phyloP scores from a whole-genome alignment of 2,113 vertebrate genomes.

The Lycaon pictus region DNA sequence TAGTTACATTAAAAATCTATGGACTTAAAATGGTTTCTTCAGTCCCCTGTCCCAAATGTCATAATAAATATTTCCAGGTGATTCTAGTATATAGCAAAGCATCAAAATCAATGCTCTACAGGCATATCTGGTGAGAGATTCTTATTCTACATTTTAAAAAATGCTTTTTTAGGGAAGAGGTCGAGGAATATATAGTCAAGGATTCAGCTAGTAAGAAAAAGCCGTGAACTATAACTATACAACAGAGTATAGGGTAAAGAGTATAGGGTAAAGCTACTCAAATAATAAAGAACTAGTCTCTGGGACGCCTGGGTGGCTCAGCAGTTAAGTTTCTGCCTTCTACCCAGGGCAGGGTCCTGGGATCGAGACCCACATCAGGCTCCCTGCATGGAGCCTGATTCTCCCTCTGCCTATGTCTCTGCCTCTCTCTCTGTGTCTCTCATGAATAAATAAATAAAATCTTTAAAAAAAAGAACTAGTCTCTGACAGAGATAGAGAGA shows the following conservation, averaged over 20 bases:
- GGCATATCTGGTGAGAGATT: neutral
- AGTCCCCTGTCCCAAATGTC: neutral
- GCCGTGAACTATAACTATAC: neutral
- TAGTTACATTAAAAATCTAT: neutral
- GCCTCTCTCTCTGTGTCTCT: too few relatives aligned
- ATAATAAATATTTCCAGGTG: neutral
- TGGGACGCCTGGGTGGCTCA: too few relatives aligned
- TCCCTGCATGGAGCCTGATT: too few relatives aligned
- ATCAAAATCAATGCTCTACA: neutral
- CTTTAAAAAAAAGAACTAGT: too few relatives aligned
- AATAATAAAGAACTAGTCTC: neutral
- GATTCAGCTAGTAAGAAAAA: neutral
- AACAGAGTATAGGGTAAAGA: neutral
- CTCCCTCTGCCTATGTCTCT: too few relatives aligned
- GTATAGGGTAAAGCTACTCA: neutral
- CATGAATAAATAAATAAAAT: too few relatives aligned
- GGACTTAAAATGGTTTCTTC: slow-evolving; percentile 6
- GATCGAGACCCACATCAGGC: too few relatives aligned
- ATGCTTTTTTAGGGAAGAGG: neutral
- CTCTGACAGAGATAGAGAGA: too few relatives aligned
- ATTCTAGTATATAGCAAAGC: neutral
- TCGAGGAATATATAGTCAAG: neutral
- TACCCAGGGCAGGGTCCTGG: too few relatives aligned
- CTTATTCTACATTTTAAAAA: neutral
- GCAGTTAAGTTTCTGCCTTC: too few relatives aligned